A percentile compares a stretch with the other conserved stretches of the same genome.
phyloP scores from a whole-genome alignment of 2,797 vertebrate genomes.

The Gadopsis bispinosus region DNA sequence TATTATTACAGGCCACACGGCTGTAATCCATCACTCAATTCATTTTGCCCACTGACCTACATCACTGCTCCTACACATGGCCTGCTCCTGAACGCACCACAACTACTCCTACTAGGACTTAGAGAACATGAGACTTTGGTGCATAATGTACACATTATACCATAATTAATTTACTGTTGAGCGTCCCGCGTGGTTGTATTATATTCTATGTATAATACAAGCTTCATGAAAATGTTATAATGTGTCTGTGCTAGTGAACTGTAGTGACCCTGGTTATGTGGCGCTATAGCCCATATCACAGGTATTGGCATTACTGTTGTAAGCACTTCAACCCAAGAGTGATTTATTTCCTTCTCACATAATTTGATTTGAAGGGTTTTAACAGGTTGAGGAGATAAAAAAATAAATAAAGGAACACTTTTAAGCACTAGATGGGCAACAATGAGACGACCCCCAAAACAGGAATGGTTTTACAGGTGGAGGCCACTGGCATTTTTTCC shows the following conservation, averaged over 20 bases:
- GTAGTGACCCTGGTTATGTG: neutral
- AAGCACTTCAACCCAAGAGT: neutral
- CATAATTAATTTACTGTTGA: neutral
- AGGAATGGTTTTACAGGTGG: too few species aligned
- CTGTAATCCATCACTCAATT: slow-evolving; percentile 21
- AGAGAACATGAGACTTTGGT: neutral
- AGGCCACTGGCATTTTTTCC: too few species aligned
- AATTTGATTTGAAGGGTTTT: neutral
- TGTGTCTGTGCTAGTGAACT: neutral
- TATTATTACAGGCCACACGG: neutral
- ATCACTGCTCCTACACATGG: slow-evolving; percentile 29
- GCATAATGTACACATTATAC: neutral
- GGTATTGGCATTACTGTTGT: neutral
- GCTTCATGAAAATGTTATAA: neutral
- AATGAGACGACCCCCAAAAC: too few species aligned
- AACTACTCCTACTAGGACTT: neutral
- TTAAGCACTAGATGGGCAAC: too few species aligned
- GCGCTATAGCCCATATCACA: neutral
- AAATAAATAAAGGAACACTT: too few species aligned
- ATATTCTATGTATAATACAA: neutral
- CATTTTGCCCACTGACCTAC: slow-evolving; percentile 52
- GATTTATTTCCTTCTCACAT: neutral
- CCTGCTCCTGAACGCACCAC: neutral
- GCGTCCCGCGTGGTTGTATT: neutral
- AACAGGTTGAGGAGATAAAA: neutral